phyloP scores from a whole-genome alignment of 2,888 invertebrate species.

The Stenchaetothrips biformis region DNA sequence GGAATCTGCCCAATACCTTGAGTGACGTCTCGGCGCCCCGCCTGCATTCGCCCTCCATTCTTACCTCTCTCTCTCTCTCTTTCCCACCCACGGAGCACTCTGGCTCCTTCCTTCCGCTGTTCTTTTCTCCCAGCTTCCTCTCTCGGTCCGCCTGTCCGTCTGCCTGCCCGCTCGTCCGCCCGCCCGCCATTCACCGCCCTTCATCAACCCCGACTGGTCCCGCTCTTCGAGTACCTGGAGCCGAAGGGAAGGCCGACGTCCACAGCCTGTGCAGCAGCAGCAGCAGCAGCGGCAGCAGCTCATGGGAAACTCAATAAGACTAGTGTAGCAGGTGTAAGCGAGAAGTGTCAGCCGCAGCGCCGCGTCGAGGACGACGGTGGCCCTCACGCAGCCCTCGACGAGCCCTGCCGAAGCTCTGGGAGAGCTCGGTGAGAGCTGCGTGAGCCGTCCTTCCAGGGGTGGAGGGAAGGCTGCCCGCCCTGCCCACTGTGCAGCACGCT shows the following conservation, averaged over 20 bases:
- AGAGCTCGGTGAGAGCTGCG: neutral
- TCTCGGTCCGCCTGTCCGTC: neutral
- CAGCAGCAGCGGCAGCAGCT: neutral
- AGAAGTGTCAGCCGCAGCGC: conserved; percentile 11
- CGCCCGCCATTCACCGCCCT: neutral
- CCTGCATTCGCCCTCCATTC: neutral
- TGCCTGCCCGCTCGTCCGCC: neutral
- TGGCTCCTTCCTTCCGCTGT: neutral
- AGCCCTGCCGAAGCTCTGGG: neutral
- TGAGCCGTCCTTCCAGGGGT: neutral
- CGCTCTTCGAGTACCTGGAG: neutral
- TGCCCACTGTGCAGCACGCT: neutral
- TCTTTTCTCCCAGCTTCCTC: neutral
- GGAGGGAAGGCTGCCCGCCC: neutral
- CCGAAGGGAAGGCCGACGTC: neutral
- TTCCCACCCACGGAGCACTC: neutral
- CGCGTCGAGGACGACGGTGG: neutral
- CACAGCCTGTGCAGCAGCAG: too few species aligned
- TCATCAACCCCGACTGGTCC: neutral
- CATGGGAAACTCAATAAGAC: conserved; percentile 12
- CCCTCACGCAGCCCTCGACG: neutral
- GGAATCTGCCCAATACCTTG: conserved; percentile 24
- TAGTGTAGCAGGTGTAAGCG: conserved; percentile 24
- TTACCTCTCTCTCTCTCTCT: neutral
- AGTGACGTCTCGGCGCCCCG: neutral